These are phyloP conservation scores for Athalia circularis DNA, from an alignment of 2,888 invertebrate genomes.

Conservation along the genomic window DNA sequence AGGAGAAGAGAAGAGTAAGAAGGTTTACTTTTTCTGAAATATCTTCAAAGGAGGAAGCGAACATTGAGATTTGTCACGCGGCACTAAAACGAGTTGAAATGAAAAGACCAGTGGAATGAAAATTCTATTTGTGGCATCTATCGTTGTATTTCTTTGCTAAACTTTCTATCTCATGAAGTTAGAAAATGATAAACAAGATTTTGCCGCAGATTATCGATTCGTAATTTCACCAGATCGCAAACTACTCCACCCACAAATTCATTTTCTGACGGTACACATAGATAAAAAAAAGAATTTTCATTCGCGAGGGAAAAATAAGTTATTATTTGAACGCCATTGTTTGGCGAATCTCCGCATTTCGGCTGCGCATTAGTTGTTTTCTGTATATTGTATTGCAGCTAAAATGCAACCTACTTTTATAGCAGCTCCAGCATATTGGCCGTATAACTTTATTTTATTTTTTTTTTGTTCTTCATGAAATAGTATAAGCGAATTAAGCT, in stretches of 20 bases:
- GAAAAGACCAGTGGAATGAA: not conserved
- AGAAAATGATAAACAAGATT: slow-evolving; percentile 1
- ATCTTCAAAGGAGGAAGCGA: slow-evolving; percentile 1
- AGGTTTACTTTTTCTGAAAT: slow-evolving; percentile 21
- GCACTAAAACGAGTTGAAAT: not conserved
- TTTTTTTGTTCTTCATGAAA: slow-evolving; percentile 8
- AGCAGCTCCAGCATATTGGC: slow-evolving; percentile 39
- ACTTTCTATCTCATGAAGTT: not conserved
- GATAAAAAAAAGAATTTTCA: not conserved
- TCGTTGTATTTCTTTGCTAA: slow-evolving; percentile 2
- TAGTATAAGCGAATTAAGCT: slow-evolving; percentile 24
- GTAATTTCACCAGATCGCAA: not conserved
- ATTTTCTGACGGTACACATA: slow-evolving; percentile 4
- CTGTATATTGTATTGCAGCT: slow-evolving; percentile 40
- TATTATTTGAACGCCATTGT: not conserved
- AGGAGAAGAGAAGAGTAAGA: not conserved
- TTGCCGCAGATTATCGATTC: not conserved
- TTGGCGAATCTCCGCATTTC: not conserved
- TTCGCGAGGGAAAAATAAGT: not conserved
- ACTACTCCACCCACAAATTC: not conserved
- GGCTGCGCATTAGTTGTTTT: slow-evolving; percentile 23
- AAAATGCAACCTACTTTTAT: slow-evolving; percentile 23
- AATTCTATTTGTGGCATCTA: slow-evolving; percentile 19
- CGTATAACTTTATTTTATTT: not conserved
- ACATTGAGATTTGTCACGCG: slow-evolving; percentile 23